Conservation (phyloP, 2,113 vertebrate genomes). For the Irena cyanogastra region DNA sequence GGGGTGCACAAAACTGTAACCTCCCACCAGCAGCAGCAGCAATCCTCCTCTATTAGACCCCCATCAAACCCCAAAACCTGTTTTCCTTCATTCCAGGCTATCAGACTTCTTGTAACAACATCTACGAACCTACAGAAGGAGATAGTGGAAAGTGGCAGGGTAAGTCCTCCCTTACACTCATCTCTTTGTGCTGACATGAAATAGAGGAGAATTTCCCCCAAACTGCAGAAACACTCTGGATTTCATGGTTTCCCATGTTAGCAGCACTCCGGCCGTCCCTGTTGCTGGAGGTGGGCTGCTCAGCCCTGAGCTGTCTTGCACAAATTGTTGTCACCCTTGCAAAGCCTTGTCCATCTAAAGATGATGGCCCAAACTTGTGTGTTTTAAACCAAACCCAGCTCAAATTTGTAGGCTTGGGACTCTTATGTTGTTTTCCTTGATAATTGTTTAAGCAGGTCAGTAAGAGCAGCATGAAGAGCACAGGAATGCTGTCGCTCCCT, state of each 20-base stretch:
- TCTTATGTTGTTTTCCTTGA: background rate
- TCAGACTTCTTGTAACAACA: constrained; percentile 84
- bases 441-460: background rate
- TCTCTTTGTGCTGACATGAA: background rate
- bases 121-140: constrained; percentile 95
- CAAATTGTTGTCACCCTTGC: background rate
- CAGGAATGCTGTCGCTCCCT: background rate
- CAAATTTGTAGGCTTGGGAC: background rate
- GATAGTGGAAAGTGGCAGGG: constrained; percentile 91
- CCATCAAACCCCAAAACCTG: background rate
- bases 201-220: background rate
- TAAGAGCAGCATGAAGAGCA: background rate
- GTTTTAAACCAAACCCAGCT: background rate
- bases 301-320: background rate
- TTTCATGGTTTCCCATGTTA: background rate
- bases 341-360: background rate
- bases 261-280: background rate
- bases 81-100: constrained; percentile 75
- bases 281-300: background rate
- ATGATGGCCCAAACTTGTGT: background rate
- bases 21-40: background rate
- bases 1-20: background rate
- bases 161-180: constrained; percentile 44
- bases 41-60: background rate
- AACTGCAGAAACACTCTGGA: background rate